Conservation (phyloP, 2,797 vertebrate genomes). For the Sparus aurata region DNA sequence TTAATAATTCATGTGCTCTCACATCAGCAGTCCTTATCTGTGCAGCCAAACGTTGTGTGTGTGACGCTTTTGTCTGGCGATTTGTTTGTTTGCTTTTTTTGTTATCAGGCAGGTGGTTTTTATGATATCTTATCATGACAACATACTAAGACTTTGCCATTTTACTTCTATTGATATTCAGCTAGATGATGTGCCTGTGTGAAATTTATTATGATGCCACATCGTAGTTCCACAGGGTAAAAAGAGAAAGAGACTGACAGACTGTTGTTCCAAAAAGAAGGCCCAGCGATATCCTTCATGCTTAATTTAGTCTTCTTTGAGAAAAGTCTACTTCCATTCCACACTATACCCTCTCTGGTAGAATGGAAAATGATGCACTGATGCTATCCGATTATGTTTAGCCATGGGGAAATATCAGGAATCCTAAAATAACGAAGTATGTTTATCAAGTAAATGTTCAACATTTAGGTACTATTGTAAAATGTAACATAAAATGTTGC, state of each 20-base stretch:
- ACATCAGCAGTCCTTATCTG: neutral
- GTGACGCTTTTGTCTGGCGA: neutral
- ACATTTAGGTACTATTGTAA: neutral
- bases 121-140: neutral
- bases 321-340: slow-evolving; percentile 19
- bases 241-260: slow-evolving; percentile 19
- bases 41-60: neutral
- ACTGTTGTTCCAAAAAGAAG: slow-evolving; percentile 36
- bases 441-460: neutral
- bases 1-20: neutral
- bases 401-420: neutral
- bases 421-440: neutral
- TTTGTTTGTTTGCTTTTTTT: slow-evolving; percentile 18
- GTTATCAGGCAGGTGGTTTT: slow-evolving; percentile 14
- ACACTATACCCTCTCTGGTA: slow-evolving; percentile 12
- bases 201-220: slow-evolving; percentile 30
- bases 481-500: slow-evolving; percentile 1
- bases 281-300: slow-evolving; percentile 15
- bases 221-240: slow-evolving; percentile 13
- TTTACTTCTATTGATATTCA: slow-evolving; percentile 6
- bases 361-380: slow-evolving; percentile 16
- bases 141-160: slow-evolving; percentile 4
- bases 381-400: neutral
- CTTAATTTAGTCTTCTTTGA: slow-evolving; percentile 22
- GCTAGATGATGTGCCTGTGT: slow-evolving; percentile 16